Base-by-base conservation (phyloP, 2,113 vertebrate species). In the Morone saxatilis region DNA sequence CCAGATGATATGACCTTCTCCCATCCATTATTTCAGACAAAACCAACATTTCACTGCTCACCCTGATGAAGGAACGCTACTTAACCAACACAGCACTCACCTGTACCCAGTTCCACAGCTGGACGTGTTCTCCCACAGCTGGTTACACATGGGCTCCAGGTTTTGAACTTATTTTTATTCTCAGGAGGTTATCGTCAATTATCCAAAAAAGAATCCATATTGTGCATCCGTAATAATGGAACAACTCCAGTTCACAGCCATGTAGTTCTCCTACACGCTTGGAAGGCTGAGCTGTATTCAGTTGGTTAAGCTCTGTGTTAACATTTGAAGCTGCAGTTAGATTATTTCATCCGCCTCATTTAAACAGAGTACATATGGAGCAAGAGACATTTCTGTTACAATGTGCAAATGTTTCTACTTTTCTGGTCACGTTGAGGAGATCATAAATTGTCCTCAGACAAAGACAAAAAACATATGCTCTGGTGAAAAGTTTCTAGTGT, bases 1-100 rank as follows among this genome's bases (percentile, higher is more conserved):
- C 68, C 60, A 53, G 75, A 79, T 61, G 61, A 75, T 51, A 61
- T 72, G 87, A 85, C 78, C 71, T 78, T 83, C 70, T 78, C 38
- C 7, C 38, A 5, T 73, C 78, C 17, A 66, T 79, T 68, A 41
- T 83, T 80, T 71, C 25, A 66, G 41, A 75, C 19, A 54, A 54
- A 77, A 77, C n/a, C 13, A 6, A 0, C 69, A 60, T 59, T 31
- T 47, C 16, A 9, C 13, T 5, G 16, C 17, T 53, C 10, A 36
- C 16, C 20, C 47, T 65, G 48, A 67, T 22, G 20, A 47, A 63
- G 38, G 31, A 47, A 14, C 13, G 17, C 65, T 40, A 40, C 63
- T 72, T 5, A 38, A 20, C 47, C 13, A 20, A 5, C 43, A 36
- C 10, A 36, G 22, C 17, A 45, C 6, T 7, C 17, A 45, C 6